Percentiles rank a stretch among this genome's conserved stretches.
Conservation (phyloP, 2,888 invertebrate species). For the Amphipoea lucens region DNA sequence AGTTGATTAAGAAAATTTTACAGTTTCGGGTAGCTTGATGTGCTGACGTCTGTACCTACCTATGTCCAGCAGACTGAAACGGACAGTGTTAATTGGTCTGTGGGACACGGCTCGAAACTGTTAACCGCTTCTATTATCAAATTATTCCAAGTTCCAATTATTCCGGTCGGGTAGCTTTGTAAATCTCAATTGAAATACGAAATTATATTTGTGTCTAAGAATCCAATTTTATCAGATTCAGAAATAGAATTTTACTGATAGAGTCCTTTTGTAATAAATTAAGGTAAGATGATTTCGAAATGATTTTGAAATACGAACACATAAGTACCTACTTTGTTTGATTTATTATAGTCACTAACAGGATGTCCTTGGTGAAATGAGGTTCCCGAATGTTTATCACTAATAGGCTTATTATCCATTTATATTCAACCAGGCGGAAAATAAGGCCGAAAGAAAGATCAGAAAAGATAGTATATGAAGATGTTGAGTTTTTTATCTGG, state of each 20-base stretch:
- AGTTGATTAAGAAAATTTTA: no score
- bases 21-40: no score
- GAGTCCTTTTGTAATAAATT: neutral
- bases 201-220: constrained; percentile 14
- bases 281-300: neutral
- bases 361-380: neutral
- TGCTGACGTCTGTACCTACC: neutral
- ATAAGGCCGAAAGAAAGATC: neutral
- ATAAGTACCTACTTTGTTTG: no score
- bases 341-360: neutral
- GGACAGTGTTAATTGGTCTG: constrained; percentile 46
- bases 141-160: constrained; percentile 33
- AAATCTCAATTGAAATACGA: constrained; percentile 14
- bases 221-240: neutral
- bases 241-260: neutral
- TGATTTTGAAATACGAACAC: no score
- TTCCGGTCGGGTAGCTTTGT: constrained; percentile 5
- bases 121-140: constrained; percentile 31
- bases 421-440: neutral
- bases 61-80: constrained; percentile 23
- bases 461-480: neutral
- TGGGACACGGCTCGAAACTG: constrained; percentile 6
- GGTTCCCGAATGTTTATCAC: neutral
- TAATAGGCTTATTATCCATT: neutral
- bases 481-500: neutral